Evolutionary conservation across 2,113 vertebrate species (phyloP).

Genomic region (Nannospalax galili): DNA sequence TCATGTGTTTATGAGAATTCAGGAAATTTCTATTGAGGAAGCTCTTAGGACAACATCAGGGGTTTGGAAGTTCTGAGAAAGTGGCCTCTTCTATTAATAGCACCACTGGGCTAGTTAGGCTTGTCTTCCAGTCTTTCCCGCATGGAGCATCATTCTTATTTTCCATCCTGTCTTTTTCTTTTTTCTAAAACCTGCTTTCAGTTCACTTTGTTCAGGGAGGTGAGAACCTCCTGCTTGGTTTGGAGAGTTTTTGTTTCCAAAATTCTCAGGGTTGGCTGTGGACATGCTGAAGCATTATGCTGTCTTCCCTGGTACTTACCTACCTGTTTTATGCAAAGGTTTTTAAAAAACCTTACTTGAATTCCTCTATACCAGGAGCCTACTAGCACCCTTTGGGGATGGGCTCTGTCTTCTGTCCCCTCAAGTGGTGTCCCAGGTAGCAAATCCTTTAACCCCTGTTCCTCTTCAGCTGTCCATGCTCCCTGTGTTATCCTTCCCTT

Average conservation of each 20-base stretch:
- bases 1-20: neutral
- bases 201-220: neutral
- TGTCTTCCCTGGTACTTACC: neutral
- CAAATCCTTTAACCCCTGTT: neutral
- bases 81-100: neutral
- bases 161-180: neutral
- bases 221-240: neutral
- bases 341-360: neutral
- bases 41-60: neutral
- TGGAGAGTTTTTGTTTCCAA: neutral
- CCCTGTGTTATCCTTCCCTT: neutral
- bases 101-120: neutral
- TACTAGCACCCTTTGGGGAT: neutral
- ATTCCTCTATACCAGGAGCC: neutral
- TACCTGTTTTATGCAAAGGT: neutral
- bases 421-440: neutral
- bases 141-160: neutral
- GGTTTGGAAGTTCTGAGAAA: neutral
- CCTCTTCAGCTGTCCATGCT: neutral
- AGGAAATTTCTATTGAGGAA: neutral
- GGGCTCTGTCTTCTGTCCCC: neutral
- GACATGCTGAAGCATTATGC: rapidly evolving
- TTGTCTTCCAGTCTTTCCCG: neutral
- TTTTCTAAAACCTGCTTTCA: neutral
- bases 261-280: neutral